Percentiles rank a stretch among this genome's conserved stretches.
Evolutionary conservation across 2,797 vertebrate species (phyloP).

Genomic region (Thalassophryne amazonica): DNA sequence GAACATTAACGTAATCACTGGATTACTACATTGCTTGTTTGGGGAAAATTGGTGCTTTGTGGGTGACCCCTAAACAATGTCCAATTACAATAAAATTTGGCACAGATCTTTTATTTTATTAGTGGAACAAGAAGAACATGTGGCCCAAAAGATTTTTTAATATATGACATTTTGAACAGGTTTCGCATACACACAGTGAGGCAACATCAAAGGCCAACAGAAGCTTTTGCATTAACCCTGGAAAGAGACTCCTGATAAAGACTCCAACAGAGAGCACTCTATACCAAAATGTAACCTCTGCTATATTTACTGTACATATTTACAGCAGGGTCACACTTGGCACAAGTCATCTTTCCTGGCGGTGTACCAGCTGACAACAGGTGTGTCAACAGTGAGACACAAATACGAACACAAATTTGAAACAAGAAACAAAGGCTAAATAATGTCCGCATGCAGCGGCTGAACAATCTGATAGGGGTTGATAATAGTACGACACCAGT

Average conservation of each 20-base stretch:
- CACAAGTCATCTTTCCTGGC: slow-evolving; percentile 7
- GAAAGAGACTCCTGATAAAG: slow-evolving; percentile 5
- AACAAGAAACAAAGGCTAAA: slow-evolving; percentile 5
- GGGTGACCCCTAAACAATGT: too few relatives aligned
- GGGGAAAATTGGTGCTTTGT: too few relatives aligned
- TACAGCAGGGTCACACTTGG: background rate
- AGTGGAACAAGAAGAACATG: too few relatives aligned
- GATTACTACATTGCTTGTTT: too few relatives aligned
- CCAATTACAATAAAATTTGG: too few relatives aligned
- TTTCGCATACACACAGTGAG: background rate
- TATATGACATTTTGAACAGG: background rate
- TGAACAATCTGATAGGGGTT: background rate
- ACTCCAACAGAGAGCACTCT: slow-evolving; percentile 12
- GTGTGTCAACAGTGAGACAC: background rate
- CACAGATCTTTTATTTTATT: too few relatives aligned
- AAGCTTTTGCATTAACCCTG: slow-evolving; percentile 2
- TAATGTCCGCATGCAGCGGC: background rate
- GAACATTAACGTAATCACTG: too few relatives aligned
- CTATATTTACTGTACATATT: slow-evolving; percentile 50
- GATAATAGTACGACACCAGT: background rate
- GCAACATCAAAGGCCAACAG: background rate
- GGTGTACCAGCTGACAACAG: background rate
- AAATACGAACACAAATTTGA: slow-evolving; percentile 27
- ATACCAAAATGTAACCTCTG: slow-evolving; percentile 9
- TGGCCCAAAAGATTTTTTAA: too few relatives aligned